Evolutionary conservation across 2,113 vertebrate species (phyloP).

Genomic region (Prunella fulvescens): DNA sequence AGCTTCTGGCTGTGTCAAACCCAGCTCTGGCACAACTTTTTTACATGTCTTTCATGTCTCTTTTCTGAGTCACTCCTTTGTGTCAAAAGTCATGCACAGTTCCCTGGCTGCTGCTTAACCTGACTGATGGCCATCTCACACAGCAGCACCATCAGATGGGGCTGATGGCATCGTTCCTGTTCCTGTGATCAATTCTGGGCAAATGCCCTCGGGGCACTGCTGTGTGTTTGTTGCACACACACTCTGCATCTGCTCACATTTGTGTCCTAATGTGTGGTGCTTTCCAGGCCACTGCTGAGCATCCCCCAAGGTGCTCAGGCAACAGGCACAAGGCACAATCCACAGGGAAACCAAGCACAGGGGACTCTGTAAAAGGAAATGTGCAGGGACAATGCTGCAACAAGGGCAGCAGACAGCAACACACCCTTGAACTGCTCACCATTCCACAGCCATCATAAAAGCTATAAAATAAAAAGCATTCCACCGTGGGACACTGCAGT

Average conservation of each 20-base stretch:
- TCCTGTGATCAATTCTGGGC: background rate
- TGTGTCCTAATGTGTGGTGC: rapidly evolving
- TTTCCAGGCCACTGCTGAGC: background rate
- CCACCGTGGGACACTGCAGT: background rate
- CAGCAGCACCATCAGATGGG: background rate
- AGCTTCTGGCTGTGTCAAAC: background rate
- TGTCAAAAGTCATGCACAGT: background rate
- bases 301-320: background rate
- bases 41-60: background rate
- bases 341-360: background rate
- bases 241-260: background rate
- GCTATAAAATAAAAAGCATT: background rate
- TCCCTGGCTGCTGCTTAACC: background rate
- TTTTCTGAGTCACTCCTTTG: background rate
- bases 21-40: background rate
- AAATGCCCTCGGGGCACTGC: background rate
- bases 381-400: background rate
- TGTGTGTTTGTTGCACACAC: background rate
- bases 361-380: background rate
- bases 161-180: background rate
- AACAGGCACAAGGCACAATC: background rate
- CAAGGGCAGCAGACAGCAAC: background rate
- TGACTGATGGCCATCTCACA: background rate
- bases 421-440: background rate
- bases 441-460: background rate